These are phyloP conservation scores for Matsumurasca onukii DNA, from an alignment of 1,140 invertebrate species.

Conservation along the genomic window DNA sequence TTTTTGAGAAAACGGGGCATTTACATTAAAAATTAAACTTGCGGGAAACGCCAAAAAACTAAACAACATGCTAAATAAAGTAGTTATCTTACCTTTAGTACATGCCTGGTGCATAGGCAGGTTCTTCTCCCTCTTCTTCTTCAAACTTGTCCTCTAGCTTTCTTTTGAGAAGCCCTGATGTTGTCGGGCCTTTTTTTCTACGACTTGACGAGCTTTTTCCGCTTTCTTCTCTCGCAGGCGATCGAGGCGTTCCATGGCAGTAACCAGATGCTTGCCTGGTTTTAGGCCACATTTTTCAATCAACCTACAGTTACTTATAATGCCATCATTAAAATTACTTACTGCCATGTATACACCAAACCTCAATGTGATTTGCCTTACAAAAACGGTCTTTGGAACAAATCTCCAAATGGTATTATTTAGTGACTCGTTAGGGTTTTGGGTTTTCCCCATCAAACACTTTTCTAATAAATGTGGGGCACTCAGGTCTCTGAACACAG, in stretches of 20 bases:
- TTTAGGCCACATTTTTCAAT: conserved; percentile 20
- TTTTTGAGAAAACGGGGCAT: conserved; percentile 1
- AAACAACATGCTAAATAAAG: not conserved
- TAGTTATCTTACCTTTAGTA: not conserved
- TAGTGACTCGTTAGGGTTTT: conserved; percentile 17
- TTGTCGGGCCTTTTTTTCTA: conserved; percentile 8
- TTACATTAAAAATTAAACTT: not conserved
- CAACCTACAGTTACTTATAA: not conserved
- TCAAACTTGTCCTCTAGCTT: conserved; percentile 11
- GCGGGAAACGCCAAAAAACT: conserved; percentile 13
- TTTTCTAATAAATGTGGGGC: conserved; percentile 27
- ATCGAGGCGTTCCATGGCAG: conserved; percentile 3
- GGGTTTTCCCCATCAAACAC: conserved; percentile 27
- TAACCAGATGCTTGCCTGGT: conserved; percentile 5
- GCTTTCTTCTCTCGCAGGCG: not conserved
- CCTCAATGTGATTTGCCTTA: not conserved
- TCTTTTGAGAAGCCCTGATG: not conserved
- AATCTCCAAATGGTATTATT: conserved; percentile 12
- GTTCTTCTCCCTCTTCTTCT: conserved; percentile 16
- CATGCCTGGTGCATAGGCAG: conserved; percentile 16
- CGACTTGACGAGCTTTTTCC: not conserved
- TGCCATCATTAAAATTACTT: conserved; percentile 13
- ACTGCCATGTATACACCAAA: conserved; percentile 10
- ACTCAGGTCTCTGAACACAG: conserved; percentile 26
- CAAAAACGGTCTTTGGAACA: conserved; percentile 1